Conservation (phyloP, 2,797 vertebrate species). For the Neostethus bicornis region DNA sequence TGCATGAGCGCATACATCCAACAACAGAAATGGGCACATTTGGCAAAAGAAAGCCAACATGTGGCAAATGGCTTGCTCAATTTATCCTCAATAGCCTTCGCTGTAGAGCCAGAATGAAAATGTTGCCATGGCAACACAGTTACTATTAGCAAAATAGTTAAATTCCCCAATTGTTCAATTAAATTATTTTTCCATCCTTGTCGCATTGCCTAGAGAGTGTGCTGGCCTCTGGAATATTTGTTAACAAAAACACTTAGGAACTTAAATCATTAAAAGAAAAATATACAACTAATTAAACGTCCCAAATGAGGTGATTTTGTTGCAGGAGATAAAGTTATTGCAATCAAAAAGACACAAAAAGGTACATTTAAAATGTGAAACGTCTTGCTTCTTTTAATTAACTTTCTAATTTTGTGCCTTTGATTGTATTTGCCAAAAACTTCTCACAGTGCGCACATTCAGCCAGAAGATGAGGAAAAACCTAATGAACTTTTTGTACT, state of each 20-base stretch:
- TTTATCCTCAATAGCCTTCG: conserved; percentile 65
- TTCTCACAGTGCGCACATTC: background rate
- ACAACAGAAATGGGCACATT: conserved; percentile 62
- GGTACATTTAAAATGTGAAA: background rate
- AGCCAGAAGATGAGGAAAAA: conserved; percentile 22
- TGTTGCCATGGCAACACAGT: conserved; percentile 60
- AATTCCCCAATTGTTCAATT: conserved; percentile 46
- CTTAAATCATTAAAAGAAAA: background rate
- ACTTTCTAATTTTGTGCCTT: background rate
- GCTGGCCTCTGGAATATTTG: conserved; percentile 19
- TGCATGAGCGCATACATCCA: conserved; percentile 46
- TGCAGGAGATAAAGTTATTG: background rate
- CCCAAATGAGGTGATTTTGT: background rate
- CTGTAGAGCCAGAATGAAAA: conserved; percentile 42
- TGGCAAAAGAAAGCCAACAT: conserved; percentile 72
- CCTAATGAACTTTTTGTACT: conserved; percentile 26
- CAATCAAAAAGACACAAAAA: background rate
- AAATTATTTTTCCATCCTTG: conserved; percentile 29
- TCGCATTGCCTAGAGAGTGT: conserved; percentile 17
- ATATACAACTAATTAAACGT: conserved; percentile 2
- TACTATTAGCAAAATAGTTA: conserved; percentile 38
- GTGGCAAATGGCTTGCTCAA: conserved; percentile 72
- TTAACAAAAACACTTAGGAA: conserved; percentile 10
- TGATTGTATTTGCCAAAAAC: background rate
- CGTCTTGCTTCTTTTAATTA: background rate